A percentile compares a stretch with the other conserved stretches of the same genome.
Conservation (phyloP, 2,797 vertebrate genomes). For the Lateolabrax maculatus region DNA sequence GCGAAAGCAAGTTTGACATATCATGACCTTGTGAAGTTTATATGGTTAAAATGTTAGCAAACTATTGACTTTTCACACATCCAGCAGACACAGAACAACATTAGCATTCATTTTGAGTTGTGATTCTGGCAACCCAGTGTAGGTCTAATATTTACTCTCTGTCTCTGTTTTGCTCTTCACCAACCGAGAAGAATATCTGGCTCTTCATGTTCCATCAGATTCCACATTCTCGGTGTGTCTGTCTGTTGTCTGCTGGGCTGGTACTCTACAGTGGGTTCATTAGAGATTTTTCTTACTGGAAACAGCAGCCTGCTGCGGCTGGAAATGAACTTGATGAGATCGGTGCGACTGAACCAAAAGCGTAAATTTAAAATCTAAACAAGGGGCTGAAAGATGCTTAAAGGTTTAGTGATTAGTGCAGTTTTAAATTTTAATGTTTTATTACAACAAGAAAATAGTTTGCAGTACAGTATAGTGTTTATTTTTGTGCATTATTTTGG, state of each 20-base stretch:
- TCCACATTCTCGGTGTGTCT: not conserved
- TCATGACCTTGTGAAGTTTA: not conserved
- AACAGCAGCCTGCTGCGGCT: not conserved
- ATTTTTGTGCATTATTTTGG: not conserved
- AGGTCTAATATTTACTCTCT: not conserved
- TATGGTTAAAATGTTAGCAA: too few species aligned
- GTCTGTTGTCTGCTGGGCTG: not conserved
- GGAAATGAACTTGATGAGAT: too few species aligned
- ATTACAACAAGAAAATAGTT: too few species aligned
- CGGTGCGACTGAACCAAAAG: too few species aligned
- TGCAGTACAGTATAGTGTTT: not conserved
- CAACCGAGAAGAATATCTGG: not conserved
- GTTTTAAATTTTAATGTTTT: too few species aligned
- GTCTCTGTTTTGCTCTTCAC: not conserved
- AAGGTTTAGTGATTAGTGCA: too few species aligned
- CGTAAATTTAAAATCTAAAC: too few species aligned
- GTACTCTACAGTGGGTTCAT: not conserved
- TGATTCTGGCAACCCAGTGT: not conserved
- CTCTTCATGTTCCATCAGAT: not conserved
- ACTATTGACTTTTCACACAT: too few species aligned
- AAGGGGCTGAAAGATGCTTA: too few species aligned
- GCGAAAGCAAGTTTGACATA: not conserved
- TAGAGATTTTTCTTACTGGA: not conserved
- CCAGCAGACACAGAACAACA: not conserved
- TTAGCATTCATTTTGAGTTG: not conserved